A percentile compares a stretch with the other conserved stretches of the same genome.
Evolutionary conservation across 2,888 invertebrate species (phyloP).

Genomic region (Lissonota sp.): DNA sequence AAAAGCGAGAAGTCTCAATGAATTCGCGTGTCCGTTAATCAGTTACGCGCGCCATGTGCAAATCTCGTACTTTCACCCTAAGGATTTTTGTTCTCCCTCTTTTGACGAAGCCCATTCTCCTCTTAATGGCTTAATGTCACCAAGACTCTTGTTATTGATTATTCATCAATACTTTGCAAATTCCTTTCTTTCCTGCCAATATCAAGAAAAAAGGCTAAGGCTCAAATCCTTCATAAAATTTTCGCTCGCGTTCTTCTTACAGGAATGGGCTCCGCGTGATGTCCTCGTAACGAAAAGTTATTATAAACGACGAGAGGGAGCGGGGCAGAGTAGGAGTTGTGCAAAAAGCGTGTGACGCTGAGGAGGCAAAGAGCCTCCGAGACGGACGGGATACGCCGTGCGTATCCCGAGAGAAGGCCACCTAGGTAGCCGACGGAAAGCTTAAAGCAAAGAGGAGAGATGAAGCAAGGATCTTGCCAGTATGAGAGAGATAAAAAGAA

Average conservation of each 20-base stretch:
- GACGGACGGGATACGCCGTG: conserved; percentile 23
- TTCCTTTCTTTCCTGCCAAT: background rate
- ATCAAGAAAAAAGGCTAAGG: background rate
- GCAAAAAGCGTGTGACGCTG: conserved; percentile 54
- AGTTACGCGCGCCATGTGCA: background rate
- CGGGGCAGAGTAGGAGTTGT: too few species aligned
- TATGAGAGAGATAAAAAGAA: conserved; percentile 13
- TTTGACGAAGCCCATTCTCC: background rate
- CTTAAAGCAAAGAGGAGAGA: conserved; percentile 42
- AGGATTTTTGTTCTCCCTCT: background rate
- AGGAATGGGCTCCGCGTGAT: conserved; percentile 43
- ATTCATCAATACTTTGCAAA: conserved; percentile 3
- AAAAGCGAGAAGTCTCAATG: background rate
- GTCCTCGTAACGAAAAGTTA: conserved; percentile 57
- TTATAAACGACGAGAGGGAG: conserved; percentile 46
- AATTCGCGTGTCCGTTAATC: background rate
- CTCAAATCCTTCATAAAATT: conserved; percentile 18
- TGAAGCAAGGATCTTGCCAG: background rate
- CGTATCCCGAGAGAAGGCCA: conserved; percentile 55
- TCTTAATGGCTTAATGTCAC: background rate
- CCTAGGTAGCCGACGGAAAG: conserved; percentile 60
- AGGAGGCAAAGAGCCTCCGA: conserved; percentile 21
- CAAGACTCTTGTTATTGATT: background rate
- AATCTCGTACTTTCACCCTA: background rate
- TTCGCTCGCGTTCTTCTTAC: conserved; percentile 25